Percentiles rank a stretch among this genome's conserved stretches.
phyloP scores from a whole-genome alignment of 2,797 vertebrate genomes.

The Avahi laniger region DNA sequence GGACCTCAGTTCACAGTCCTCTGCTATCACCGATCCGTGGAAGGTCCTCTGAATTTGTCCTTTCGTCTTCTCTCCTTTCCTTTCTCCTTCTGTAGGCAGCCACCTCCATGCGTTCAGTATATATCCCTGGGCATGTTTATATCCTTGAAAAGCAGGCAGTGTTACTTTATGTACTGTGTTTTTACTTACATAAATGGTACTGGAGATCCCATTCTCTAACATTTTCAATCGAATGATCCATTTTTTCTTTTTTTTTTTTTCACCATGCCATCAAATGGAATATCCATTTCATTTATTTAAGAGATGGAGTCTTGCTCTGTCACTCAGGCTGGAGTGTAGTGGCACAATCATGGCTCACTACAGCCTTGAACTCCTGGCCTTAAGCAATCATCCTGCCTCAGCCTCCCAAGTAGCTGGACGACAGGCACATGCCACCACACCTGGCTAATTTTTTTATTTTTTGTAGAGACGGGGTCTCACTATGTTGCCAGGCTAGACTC shows the following conservation, averaged over 20 bases:
- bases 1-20: neutral
- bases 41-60: neutral
- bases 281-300: neutral
- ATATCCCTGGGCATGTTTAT: neutral
- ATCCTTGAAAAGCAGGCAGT: neutral
- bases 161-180: neutral
- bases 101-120: neutral
- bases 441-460: neutral
- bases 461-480: neutral
- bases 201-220: neutral
- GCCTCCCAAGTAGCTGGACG: neutral
- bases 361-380: neutral
- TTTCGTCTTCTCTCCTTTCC: neutral
- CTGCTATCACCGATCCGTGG: rapidly evolving
- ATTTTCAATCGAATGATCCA: neutral
- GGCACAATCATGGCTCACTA: neutral
- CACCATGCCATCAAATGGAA: neutral
- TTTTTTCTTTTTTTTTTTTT: neutral
- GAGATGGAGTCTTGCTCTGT: neutral
- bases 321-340: neutral
- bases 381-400: neutral
- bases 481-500: neutral
- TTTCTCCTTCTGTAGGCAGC: neutral
- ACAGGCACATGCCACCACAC: neutral
- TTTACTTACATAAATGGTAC: neutral